Conservation (phyloP, 2,888 invertebrate genomes). For the Cheilosia variabilis region DNA sequence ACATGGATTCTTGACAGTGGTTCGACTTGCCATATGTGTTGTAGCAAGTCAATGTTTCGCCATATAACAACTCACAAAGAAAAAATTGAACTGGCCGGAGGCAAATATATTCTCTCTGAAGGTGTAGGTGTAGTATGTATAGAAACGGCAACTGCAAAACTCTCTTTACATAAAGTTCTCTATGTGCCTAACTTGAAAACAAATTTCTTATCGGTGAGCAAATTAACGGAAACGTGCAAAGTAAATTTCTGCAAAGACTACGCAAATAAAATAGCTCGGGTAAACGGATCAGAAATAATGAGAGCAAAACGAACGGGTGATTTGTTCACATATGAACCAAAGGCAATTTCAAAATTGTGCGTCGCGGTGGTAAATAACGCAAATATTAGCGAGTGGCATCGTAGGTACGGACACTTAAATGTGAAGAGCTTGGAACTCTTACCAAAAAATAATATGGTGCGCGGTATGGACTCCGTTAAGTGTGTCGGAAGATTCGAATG, state of each 20-base stretch:
- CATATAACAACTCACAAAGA: slow-evolving; percentile 9
- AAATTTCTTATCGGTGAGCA: slow-evolving; percentile 43
- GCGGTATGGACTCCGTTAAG: slow-evolving; percentile 6
- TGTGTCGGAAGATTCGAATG: slow-evolving; percentile 7
- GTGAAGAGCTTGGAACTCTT: slow-evolving; percentile 35
- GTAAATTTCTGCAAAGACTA: slow-evolving; percentile 23
- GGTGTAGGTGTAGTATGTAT: slow-evolving; percentile 17
- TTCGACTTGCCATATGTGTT: slow-evolving; percentile 16
- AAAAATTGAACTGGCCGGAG: slow-evolving; percentile 12
- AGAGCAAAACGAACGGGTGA: slow-evolving; percentile 7
- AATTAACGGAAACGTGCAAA: slow-evolving; percentile 35
- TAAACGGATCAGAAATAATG: not conserved
- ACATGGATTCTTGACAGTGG: slow-evolving; percentile 33
- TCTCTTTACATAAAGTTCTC: slow-evolving; percentile 27
- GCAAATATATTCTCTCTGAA: slow-evolving; percentile 15
- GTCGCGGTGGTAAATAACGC: not conserved
- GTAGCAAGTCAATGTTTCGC: slow-evolving; percentile 14
- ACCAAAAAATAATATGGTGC: slow-evolving; percentile 15
- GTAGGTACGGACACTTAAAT: slow-evolving; percentile 30
- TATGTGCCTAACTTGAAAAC: slow-evolving; percentile 12
- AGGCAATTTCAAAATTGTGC: not conserved
- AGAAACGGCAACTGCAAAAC: slow-evolving; percentile 4
- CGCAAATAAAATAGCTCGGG: slow-evolving; percentile 8
- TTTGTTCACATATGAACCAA: slow-evolving; percentile 9
- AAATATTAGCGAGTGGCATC: slow-evolving; percentile 28